phyloP scores from a whole-genome alignment of 2,888 invertebrate genomes.

The Oeneis ivallda region DNA sequence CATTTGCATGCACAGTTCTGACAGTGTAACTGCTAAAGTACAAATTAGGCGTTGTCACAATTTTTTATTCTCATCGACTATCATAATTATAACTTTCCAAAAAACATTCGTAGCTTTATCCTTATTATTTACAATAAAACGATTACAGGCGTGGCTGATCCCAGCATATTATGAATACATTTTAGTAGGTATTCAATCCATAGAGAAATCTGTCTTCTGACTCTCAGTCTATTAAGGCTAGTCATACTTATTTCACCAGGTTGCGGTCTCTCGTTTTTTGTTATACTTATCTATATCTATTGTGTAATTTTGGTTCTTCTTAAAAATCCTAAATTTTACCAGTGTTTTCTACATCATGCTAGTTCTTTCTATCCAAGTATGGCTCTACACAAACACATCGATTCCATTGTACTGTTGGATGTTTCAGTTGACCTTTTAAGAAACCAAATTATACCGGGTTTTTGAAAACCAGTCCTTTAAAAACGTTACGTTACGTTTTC shows the following conservation, averaged over 20 bases:
- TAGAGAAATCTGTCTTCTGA: conserved; percentile 1
- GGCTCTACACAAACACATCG: conserved; percentile 12
- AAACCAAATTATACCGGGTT: not conserved
- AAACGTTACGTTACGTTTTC: too few species aligned
- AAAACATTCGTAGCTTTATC: not conserved
- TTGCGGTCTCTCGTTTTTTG: conserved; percentile 21
- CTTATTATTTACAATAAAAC: not conserved
- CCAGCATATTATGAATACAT: not conserved
- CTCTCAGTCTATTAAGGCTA: conserved; percentile 20
- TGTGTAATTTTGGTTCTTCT: conserved; percentile 41
- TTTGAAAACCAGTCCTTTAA: too few species aligned
- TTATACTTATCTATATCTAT: conserved; percentile 33
- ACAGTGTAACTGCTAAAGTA: not conserved
- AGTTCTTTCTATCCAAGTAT: conserved; percentile 38
- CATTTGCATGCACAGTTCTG: not conserved
- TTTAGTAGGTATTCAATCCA: not conserved
- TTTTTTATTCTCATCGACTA: not conserved
- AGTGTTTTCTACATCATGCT: conserved; percentile 33
- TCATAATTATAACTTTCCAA: not conserved
- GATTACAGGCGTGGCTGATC: too few species aligned
- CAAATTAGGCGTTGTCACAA: not conserved
- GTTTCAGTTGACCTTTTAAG: not conserved
- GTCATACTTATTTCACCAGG: conserved; percentile 13
- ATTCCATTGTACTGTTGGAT: not conserved
- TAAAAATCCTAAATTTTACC: conserved; percentile 35